Conservation (phyloP, 2,888 invertebrate genomes). For the Lycia hirtaria region DNA sequence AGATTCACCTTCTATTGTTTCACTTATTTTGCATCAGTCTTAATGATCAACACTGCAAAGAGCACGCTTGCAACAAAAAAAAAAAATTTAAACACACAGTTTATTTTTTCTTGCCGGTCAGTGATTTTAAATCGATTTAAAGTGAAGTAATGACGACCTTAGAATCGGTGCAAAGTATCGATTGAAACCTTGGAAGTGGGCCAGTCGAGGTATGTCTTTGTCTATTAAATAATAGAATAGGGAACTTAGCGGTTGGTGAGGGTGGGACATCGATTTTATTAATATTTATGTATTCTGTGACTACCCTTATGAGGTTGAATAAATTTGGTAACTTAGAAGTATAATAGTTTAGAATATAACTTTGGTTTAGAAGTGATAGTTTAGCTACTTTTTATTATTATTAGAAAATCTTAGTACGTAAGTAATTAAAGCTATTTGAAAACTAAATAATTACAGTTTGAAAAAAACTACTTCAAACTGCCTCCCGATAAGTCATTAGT, state of each 20-base stretch:
- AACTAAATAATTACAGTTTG: too few species aligned
- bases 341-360: too few species aligned
- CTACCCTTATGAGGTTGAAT: slow-evolving; percentile 13
- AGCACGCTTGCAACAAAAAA: slow-evolving; percentile 12
- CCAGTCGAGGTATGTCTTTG: slow-evolving; percentile 49
- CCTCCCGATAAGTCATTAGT: too few species aligned
- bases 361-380: too few species aligned
- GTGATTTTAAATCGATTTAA: slow-evolving; percentile 18
- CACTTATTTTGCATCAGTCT: slow-evolving; percentile 12
- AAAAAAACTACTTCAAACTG: too few species aligned
- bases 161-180: slow-evolving; percentile 66
- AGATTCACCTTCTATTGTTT: slow-evolving; percentile 38
- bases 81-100: slow-evolving; percentile 17
- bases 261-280: slow-evolving; percentile 32
- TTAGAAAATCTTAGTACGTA: too few species aligned
- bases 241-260: slow-evolving; percentile 28
- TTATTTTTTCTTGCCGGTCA: slow-evolving; percentile 21
- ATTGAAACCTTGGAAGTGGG: slow-evolving; percentile 58
- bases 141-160: slow-evolving; percentile 26
- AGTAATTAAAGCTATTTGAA: too few species aligned
- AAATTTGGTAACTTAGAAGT: slow-evolving; percentile 1
- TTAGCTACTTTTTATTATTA: too few species aligned
- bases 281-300: slow-evolving; percentile 28
- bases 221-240: slow-evolving; percentile 44
- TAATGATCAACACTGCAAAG: background rate